A percentile compares a stretch with the other conserved stretches of the same genome.
These are phyloP conservation scores for Apostichopus californicus DNA, from an alignment of 35 echinoderm and acorn worm species.

Conservation along the genomic window DNA sequence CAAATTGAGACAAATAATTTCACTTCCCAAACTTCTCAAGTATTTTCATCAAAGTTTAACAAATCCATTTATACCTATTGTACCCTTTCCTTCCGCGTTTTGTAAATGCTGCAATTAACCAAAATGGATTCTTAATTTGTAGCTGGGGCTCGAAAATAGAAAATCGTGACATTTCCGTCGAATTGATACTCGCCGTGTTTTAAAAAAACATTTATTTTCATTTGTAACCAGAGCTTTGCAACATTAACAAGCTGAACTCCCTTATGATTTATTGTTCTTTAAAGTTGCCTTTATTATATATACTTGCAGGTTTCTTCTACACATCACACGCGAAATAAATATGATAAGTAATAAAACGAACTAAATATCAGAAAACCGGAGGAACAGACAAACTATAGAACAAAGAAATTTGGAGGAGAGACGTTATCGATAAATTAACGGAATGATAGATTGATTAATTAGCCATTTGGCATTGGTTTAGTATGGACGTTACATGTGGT, in stretches of 20 bases:
- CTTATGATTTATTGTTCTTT: not conserved
- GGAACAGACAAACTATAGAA: not conserved
- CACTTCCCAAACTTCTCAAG: too few relatives aligned
- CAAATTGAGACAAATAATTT: too few relatives aligned
- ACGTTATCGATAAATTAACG: not conserved
- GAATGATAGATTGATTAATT: not conserved
- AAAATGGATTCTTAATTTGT: too few relatives aligned
- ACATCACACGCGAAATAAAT: not conserved
- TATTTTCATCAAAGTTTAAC: too few relatives aligned
- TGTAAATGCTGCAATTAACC: too few relatives aligned
- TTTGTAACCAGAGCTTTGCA: not conserved
- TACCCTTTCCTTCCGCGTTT: too few relatives aligned
- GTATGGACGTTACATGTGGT: conserved; percentile 45
- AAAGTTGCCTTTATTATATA: not conserved
- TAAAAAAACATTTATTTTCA: not conserved
- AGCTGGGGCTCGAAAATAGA: not conserved
- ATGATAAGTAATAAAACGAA: not conserved
- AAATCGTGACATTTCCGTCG: conserved; percentile 11
- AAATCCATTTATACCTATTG: too few relatives aligned
- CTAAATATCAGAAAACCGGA: not conserved
- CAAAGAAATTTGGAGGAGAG: not conserved
- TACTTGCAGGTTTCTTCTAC: not conserved
- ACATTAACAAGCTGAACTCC: not conserved
- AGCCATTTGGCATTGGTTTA: conserved; percentile 28
- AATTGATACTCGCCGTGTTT: not conserved